These are phyloP conservation scores for Chroicocephalus ridibundus DNA, from an alignment of 2,113 vertebrate genomes.

Conservation along the genomic window DNA sequence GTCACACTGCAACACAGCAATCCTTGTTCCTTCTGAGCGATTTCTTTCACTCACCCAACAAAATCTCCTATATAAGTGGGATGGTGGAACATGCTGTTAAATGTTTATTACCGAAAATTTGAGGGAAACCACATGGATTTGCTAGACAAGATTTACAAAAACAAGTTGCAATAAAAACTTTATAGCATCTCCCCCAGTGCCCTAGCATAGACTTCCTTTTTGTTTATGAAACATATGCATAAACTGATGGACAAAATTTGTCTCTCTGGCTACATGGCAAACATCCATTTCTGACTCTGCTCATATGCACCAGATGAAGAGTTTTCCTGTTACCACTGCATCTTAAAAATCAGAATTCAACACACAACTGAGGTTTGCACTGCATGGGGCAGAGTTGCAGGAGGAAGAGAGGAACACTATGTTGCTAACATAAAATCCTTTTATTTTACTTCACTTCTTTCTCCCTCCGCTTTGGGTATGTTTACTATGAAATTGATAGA, in stretches of 20 bases:
- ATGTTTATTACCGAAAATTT: slow-evolving; percentile 25
- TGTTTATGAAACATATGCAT: not conserved
- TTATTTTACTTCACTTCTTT: not conserved
- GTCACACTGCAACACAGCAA: not conserved
- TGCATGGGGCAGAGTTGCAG: not conserved
- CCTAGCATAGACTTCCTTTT: not conserved
- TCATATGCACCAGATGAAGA: not conserved
- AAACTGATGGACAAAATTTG: not conserved
- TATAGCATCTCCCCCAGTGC: not conserved
- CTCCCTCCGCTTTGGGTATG: not conserved
- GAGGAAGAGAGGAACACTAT: not conserved
- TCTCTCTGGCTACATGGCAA: not conserved
- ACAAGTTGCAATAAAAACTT: slow-evolving; percentile 11
- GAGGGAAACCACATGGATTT: slow-evolving; percentile 26
- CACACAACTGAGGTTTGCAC: not conserved
- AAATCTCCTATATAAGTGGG: not conserved
- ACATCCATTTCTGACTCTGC: not conserved
- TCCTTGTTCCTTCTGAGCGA: not conserved
- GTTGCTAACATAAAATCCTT: not conserved
- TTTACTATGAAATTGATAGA: not conserved
- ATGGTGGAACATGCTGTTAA: not conserved
- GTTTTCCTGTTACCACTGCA: not conserved
- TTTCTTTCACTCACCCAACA: not conserved
- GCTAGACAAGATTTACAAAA: slow-evolving; percentile 11
- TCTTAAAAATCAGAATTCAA: not conserved